Percentiles rank a stretch among this genome's conserved stretches.
Conservation (phyloP, 1,140 invertebrate genomes). For the Sesamia nonagrioides region DNA sequence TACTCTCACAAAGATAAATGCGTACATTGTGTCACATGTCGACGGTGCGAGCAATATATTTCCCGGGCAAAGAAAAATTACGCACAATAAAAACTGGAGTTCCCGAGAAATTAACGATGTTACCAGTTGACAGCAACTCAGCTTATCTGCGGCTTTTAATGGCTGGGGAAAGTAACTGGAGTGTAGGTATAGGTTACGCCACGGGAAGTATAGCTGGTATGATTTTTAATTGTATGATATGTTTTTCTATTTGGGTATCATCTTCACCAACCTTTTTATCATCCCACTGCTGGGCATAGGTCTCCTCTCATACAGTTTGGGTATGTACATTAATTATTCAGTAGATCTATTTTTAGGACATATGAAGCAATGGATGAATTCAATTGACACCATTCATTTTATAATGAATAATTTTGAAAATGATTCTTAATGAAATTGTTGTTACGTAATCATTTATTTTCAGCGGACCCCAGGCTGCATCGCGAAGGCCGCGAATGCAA, state of each 20-base stretch:
- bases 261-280: too few species aligned
- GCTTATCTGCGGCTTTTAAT: conserved; percentile 83
- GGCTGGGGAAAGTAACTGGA: conserved; percentile 67
- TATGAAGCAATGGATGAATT: too few species aligned
- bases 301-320: too few species aligned
- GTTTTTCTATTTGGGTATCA: background rate
- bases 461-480: too few species aligned
- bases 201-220: background rate
- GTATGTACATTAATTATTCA: too few species aligned
- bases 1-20: conserved; percentile 67
- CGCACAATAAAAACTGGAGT: conserved; percentile 81
- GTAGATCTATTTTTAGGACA: too few species aligned
- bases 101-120: conserved; percentile 82
- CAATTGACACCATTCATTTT: too few species aligned
- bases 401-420: too few species aligned
- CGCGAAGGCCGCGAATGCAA: too few species aligned
- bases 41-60: conserved; percentile 61
- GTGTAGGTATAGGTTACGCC: conserved; percentile 21
- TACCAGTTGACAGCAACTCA: conserved; percentile 78
- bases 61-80: conserved; percentile 72
- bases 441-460: too few species aligned
- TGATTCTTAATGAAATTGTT: too few species aligned
- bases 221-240: background rate
- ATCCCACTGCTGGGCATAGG: too few species aligned
- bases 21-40: conserved; percentile 66